phyloP scores from a whole-genome alignment of 2,113 vertebrate species.

The Microcebus griseorufus region DNA sequence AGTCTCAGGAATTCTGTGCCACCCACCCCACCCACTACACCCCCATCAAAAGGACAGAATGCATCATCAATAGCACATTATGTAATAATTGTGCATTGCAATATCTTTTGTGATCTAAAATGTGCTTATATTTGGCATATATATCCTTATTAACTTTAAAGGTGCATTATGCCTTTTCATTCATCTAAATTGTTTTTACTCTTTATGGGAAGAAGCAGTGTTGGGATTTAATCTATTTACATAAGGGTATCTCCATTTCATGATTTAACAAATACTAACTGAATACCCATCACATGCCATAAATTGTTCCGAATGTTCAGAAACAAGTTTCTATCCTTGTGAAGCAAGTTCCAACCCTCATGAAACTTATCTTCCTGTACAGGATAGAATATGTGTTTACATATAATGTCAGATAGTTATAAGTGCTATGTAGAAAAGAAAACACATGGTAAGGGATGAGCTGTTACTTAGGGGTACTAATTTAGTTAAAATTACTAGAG shows the following conservation, averaged over 20 bases:
- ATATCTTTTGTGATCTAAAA: neutral
- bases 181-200: neutral
- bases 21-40: rapidly evolving
- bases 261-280: neutral
- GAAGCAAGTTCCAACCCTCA: neutral
- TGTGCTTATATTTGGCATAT: neutral
- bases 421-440: neutral
- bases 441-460: neutral
- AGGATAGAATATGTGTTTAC: neutral
- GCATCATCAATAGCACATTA: neutral
- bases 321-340: neutral
- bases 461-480: neutral
- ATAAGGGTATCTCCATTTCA: neutral
- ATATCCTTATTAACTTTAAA: neutral
- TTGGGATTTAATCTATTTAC: neutral
- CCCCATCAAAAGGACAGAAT: neutral
- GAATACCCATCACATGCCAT: neutral
- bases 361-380: neutral
- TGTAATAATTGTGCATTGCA: neutral
- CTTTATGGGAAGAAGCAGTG: neutral
- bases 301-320: neutral
- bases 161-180: neutral
- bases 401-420: neutral
- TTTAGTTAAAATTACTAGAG: neutral
- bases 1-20: neutral